Evolutionary conservation across 2,113 vertebrate species (phyloP).

Genomic region (Machaerirhynchus nigripectus): DNA sequence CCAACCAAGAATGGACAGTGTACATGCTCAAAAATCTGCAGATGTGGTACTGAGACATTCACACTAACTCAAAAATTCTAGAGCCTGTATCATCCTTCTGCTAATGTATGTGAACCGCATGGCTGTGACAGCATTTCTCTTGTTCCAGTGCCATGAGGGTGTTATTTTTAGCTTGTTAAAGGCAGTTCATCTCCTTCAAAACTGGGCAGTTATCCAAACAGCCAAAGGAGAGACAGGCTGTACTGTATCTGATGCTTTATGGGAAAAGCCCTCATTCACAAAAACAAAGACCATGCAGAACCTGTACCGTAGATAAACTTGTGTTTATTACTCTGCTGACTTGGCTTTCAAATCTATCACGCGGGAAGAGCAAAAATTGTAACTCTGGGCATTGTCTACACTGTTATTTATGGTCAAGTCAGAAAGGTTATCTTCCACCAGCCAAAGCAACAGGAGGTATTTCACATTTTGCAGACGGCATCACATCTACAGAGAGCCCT

Average conservation of each 20-base stretch:
- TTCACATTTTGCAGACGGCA: not conserved
- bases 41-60: conserved; percentile 43
- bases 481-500: not conserved
- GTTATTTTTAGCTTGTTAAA: conserved; percentile 65
- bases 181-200: conserved; percentile 67
- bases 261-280: conserved; percentile 65
- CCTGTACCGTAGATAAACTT: not conserved
- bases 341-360: not conserved
- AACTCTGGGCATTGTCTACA: not conserved
- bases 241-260: conserved; percentile 50
- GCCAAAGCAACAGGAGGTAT: not conserved
- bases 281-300: conserved; percentile 26
- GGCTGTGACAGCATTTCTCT: conserved; percentile 42
- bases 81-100: conserved; percentile 5
- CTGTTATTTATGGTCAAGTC: not conserved
- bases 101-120: not conserved
- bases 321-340: not conserved
- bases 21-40: not conserved
- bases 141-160: conserved; percentile 33
- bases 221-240: conserved; percentile 65
- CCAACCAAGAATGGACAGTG: not conserved
- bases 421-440: conserved; percentile 17
- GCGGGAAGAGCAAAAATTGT: not conserved
- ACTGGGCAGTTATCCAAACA: conserved; percentile 67
- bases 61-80: conserved; percentile 3